Base-by-base conservation (phyloP, 1,140 invertebrate genomes). In the Cherax destructor region DNA sequence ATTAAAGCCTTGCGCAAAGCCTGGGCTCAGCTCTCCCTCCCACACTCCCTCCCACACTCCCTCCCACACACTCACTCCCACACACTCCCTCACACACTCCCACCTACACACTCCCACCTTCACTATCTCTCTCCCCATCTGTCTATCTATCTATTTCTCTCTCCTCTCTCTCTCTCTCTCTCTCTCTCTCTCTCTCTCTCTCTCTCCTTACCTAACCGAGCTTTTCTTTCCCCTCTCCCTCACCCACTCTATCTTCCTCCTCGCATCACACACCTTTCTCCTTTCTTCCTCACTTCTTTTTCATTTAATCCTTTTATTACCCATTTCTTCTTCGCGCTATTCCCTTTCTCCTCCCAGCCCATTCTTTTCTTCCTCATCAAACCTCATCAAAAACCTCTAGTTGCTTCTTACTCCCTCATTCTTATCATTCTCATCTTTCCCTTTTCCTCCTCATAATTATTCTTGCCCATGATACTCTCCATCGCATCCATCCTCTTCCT, bases 1-100 rank as follows among this genome's bases (percentile, higher is more conserved):
- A 87, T 87, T 87, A 87, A 50, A 79, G 24, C 30, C 76, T 87
- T 77, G 50, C 30, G 49, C 49, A 56, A 86, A 65, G 49, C 85
- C 30, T 52, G 65, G 47, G 83, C 47, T 47, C 76, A 21, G 72
- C n/a, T 72, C 69, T 16, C 5, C 77, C 65, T n/a, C 59, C 49
- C 52, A 52, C 74, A 16, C 77, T 79, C 76, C 30, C 50, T 47
- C n/a, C 21, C 49, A 16, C 74, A n/a, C 74, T n/a, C n/a, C n/a
- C n/a, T n/a, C n/a, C n/a, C n/a, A n/a, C n/a, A n/a, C n/a, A n/a
- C n/a, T n/a, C n/a, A n/a, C n/a, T n/a, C n/a, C n/a, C n/a, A n/a
- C n/a, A n/a, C n/a, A n/a, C n/a, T n/a, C n/a, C n/a, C n/a, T n/a
- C n/a, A n/a, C n/a, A n/a, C n/a, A n/a, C n/a, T 50, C 72, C 56